Conservation (phyloP, 2,113 vertebrate genomes). For the Scatophagus argus region DNA sequence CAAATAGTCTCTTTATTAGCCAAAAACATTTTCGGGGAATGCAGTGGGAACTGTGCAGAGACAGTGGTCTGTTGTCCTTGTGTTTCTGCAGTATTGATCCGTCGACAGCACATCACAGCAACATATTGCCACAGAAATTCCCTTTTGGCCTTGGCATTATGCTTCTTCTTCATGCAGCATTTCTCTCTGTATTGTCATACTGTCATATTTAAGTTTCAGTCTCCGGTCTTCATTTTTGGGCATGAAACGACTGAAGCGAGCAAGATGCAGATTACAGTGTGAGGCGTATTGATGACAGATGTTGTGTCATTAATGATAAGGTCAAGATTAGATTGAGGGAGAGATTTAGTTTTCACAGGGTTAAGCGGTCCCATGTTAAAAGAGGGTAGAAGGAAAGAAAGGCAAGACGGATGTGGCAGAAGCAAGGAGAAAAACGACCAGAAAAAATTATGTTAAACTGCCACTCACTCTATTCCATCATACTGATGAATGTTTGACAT, state of each 20-base stretch:
- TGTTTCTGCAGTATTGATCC: background rate
- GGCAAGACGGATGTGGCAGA: background rate
- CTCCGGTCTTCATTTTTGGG: no score
- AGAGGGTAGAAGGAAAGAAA: constrained; percentile 1
- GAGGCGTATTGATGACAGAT: constrained; percentile 9
- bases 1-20: background rate
- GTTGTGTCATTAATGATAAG: background rate
- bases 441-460: background rate
- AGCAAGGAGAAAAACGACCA: background rate
- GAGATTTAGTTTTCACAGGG: background rate
- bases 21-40: background rate
- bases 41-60: background rate
- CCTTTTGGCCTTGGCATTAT: background rate
- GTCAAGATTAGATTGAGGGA: background rate
- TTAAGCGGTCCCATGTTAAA: constrained; percentile 9
- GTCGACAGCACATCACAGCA: background rate
- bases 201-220: background rate
- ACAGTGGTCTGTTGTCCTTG: background rate
- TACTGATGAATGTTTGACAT: constrained; percentile 48
- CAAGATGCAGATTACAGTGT: constrained; percentile 9
- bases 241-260: background rate
- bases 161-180: background rate
- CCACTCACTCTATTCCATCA: background rate
- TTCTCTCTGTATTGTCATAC: background rate
- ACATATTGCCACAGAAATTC: background rate